Base-by-base conservation (phyloP, 2,888 invertebrate genomes). In the Exocentrus adspersus region DNA sequence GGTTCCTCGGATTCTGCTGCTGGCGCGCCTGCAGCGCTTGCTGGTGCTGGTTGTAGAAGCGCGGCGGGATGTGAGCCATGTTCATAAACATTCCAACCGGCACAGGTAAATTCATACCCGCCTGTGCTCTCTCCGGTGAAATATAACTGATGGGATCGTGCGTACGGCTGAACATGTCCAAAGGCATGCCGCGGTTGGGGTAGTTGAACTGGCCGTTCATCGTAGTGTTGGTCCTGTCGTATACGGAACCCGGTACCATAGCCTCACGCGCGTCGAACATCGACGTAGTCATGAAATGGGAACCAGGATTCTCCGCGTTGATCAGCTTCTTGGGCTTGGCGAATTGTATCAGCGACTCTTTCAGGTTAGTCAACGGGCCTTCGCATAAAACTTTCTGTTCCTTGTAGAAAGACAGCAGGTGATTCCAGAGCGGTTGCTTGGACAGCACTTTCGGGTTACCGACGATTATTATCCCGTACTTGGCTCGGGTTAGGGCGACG, bases 351-450 rank as follows among this genome's bases (percentile, higher is more conserved):
- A 96, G 89, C 0, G 97, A 96, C 81, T 98, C 97, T 79, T 98
- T 98, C 58, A 99, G 85, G 82, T 98, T 98, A 73, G 95, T 97
- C 30, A 99, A 85, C 0, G 99, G 98, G 0, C 99, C 99, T 83
- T 99, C 99, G 3, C 98, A 98, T 14, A 99, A 85, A 37, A 96
- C 95, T 80, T 95, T 94, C 69, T 98, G 94, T 81, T 98, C 98
- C 81, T 99, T 98, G 85, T 97, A 98, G 81, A 97, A 97, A 42
- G 94, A 95, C 65, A 99, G 86, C 73, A 99, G 86, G 79, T 99
- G 98, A 82, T 99, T 98, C 99, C 99, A 99, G 1, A 99, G 86
- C 0, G 96, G 95, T 84, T 99, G 98, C 84, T 98, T 98, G 5
- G 98, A 96, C 2, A 99, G 86, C 12, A 99, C 98, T 83, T 98